Evolutionary conservation across 2,888 invertebrate species (phyloP), one percentile per base, ranked within the genome.

Genomic region (Lagria hirta): DNA sequence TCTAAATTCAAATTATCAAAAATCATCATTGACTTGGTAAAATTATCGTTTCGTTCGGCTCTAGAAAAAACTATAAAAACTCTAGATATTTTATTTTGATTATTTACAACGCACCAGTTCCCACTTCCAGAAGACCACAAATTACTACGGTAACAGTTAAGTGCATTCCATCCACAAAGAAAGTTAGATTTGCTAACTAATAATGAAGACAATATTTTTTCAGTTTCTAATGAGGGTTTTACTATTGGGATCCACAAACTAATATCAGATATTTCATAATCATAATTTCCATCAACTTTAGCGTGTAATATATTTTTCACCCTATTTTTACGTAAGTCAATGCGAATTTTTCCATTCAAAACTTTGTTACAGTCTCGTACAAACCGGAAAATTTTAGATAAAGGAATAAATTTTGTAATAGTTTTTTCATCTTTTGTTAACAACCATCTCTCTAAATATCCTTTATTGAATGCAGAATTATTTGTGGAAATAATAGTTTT

Each of bases 401-500:
- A 15, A 27, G 18, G 11, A 6, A 15, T 29, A 5, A 29, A 29
- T 16, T 29, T 29, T 29, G 17, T 14, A 14, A 29, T 11, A 16
- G 15, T 16, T 29, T 43, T 43, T 43, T 36, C 36, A 28, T 42
- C 27, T 42, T 43, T 27, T 43, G 38, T 43, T 28, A 43, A 40
- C 43, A 16, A 43, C 44, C 15, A 16, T 14, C 33, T 32, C 24
- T 29, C 29, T 1, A 29, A 14, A 5, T 29, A 14, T 29, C 16
- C 29, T 29, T 29, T 29, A 16, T 2, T 41, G 27, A 42, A 42
- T 42, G 1, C 26, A 34, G 35, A 22, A 35, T 40, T 40, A 35
- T 37, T 40, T 40, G 20, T 35, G 41, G 32, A 44, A 44, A 44
- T 22, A 44, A 44, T 40, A 8, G 40, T 44, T 40, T 44, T 32